Conservation (phyloP, 2,113 vertebrate genomes). For the Paramormyrops kingsleyae region DNA sequence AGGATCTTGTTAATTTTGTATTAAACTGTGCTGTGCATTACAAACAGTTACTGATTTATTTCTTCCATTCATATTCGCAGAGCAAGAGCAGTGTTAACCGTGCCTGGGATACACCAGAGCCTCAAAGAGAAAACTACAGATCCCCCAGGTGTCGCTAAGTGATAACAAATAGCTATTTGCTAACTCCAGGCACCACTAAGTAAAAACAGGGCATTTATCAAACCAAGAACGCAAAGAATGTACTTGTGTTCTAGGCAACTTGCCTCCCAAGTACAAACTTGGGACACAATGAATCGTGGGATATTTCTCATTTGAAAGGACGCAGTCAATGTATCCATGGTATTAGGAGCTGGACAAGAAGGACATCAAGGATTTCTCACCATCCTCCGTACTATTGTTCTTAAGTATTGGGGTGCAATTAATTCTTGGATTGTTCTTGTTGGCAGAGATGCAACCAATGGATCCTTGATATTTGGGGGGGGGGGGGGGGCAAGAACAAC, state of each 20-base stretch:
- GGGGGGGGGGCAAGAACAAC: not conserved
- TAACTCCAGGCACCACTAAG: not conserved
- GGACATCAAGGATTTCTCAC: not conserved
- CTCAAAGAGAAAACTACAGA: not conserved
- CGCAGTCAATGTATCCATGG: not conserved
- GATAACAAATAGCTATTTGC: not conserved
- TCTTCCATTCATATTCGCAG: slow-evolving; percentile 34
- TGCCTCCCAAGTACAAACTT: not conserved
- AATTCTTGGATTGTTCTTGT: not conserved
- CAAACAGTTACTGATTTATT: slow-evolving; percentile 43
- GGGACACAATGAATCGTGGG: not conserved
- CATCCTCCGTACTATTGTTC: not conserved
- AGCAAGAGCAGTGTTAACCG: slow-evolving; percentile 45
- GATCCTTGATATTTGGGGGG: not conserved
- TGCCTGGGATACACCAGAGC: slow-evolving; percentile 29
- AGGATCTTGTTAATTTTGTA: slow-evolving; percentile 73
- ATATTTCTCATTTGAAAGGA: not conserved
- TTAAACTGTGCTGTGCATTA: slow-evolving; percentile 71
- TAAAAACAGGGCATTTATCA: not conserved
- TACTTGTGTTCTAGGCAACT: not conserved
- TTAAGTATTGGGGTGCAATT: not conserved
- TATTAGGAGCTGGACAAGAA: not conserved
- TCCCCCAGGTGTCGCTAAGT: not conserved
- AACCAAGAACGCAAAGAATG: not conserved
- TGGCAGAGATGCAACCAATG: not conserved